phyloP scores from a whole-genome alignment of 2,888 invertebrate genomes.

The Leptopterna dolabrata region DNA sequence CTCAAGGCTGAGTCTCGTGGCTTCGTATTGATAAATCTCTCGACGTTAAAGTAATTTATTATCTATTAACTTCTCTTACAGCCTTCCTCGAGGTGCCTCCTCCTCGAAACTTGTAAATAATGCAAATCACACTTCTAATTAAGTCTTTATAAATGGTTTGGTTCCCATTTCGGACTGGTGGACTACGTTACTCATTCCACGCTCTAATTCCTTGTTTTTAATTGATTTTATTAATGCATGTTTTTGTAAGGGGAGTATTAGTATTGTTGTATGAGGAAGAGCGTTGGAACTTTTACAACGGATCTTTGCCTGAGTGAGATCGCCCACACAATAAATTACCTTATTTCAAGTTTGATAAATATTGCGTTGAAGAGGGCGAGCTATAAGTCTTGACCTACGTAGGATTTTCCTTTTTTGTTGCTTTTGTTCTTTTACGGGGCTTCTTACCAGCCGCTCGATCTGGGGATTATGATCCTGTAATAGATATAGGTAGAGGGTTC shows the following conservation, averaged over 20 bases:
- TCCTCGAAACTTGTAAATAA: not conserved
- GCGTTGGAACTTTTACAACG: not conserved
- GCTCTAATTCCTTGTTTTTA: not conserved
- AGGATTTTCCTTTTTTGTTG: no score
- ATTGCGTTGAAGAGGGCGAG: not conserved
- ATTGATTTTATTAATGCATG: not conserved
- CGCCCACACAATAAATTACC: not conserved
- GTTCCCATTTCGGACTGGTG: not conserved
- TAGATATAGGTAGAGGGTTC: no score
- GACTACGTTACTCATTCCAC: not conserved
- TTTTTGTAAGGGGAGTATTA: not conserved
- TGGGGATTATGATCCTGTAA: no score
- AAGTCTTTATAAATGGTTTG: not conserved
- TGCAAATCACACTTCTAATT: slow-evolving; percentile 7
- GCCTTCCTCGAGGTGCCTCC: not conserved
- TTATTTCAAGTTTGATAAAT: not conserved
- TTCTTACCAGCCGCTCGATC: no score
- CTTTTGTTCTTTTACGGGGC: no score
- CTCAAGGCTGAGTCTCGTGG: not conserved
- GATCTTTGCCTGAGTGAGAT: not conserved
- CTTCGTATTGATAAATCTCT: not conserved
- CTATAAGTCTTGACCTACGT: no score
- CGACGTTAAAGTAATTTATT: not conserved
- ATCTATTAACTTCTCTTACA: not conserved
- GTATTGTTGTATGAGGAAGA: not conserved